Conservation (phyloP, 1,140 invertebrate genomes). For the Tribolium madens region DNA sequence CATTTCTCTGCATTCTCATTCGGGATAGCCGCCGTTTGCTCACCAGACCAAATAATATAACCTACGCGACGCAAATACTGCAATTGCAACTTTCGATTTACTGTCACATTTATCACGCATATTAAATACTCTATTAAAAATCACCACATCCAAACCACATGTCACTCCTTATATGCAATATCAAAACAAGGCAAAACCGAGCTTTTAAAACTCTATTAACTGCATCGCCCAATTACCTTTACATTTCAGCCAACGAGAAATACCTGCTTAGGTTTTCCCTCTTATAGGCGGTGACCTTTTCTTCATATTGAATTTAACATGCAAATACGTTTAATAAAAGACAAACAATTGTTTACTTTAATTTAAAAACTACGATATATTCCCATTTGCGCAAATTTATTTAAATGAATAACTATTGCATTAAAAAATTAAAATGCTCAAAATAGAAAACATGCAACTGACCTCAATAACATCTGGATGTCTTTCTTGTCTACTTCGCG, state of each 20-base stretch:
- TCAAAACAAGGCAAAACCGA: conserved; percentile 7
- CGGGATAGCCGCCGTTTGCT: conserved; percentile 48
- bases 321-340: neutral
- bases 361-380: neutral
- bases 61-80: conserved; percentile 43
- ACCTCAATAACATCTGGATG: neutral
- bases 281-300: neutral
- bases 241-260: neutral
- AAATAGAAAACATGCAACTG: neutral
- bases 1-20: conserved; percentile 51
- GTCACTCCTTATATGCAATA: neutral
- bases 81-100: conserved; percentile 39
- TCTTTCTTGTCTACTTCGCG: neutral
- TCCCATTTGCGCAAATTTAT: neutral
- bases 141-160: conserved; percentile 28
- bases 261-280: neutral
- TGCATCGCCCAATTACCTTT: conserved; percentile 25
- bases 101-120: conserved; percentile 36
- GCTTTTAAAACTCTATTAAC: conserved; percentile 14
- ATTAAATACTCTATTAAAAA: conserved; percentile 40
- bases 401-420: neutral
- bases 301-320: neutral
- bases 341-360: neutral
- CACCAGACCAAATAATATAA: conserved; percentile 50
- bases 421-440: neutral